Conservation (phyloP, 2,113 vertebrate genomes). For the Colius striatus region DNA sequence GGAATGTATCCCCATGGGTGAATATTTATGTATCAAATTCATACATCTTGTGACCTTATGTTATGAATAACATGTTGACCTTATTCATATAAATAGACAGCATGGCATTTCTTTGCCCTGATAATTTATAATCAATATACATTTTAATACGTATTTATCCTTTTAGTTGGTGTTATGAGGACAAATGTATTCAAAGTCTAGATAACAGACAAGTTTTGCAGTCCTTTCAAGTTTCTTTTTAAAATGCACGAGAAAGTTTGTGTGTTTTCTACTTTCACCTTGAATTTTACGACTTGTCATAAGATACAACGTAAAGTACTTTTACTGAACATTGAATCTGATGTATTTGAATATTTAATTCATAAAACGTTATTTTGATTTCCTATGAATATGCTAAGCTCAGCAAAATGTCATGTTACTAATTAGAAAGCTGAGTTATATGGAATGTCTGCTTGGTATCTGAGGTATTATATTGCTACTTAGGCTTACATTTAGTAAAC, state of each 20-base stretch:
- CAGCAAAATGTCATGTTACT: constrained; percentile 18
- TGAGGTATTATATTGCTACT: constrained; percentile 46
- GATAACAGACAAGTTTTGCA: constrained; percentile 5
- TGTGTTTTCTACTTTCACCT: constrained; percentile 3
- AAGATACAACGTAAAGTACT: background rate
- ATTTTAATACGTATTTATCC: background rate
- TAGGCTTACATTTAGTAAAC: constrained; percentile 57
- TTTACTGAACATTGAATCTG: constrained; percentile 1
- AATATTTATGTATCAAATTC: constrained; percentile 29
- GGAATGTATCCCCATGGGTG: background rate
- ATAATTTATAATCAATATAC: constrained; percentile 1
- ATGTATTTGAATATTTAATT: constrained; percentile 56
- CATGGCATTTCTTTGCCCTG: background rate
- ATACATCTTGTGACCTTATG: constrained; percentile 8
- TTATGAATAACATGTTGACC: background rate
- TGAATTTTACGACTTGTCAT: background rate
- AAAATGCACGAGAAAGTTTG: background rate
- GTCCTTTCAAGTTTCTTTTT: background rate
- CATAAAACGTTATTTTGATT: constrained; percentile 17
- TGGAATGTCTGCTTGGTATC: constrained; percentile 9
- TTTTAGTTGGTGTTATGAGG: background rate
- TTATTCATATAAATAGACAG: constrained; percentile 19
- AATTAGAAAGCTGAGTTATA: constrained; percentile 49
- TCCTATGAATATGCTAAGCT: background rate
- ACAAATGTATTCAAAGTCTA: background rate